These are phyloP conservation scores for Euzophera pinguis DNA, from an alignment of 2,888 invertebrate species.

Conservation along the genomic window DNA sequence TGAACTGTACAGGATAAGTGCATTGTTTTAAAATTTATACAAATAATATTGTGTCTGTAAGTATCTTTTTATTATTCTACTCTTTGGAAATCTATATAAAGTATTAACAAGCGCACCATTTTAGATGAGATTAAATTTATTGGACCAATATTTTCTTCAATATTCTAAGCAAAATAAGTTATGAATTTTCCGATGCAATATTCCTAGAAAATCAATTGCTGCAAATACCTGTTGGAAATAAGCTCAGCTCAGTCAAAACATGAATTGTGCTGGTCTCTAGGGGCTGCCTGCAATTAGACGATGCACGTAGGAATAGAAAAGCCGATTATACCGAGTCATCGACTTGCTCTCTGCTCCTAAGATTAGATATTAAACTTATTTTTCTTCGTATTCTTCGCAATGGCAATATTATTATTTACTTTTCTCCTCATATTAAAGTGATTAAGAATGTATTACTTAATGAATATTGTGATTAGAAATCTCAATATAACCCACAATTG, in stretches of 20 bases:
- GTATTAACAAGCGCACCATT: not conserved
- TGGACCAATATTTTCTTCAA: not conserved
- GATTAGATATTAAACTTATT: constrained; percentile 19
- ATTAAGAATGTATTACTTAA: not conserved
- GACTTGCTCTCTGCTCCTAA: constrained; percentile 21
- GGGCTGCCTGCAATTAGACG: constrained; percentile 20
- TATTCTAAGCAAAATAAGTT: not conserved
- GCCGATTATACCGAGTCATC: constrained; percentile 22
- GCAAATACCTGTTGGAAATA: constrained; percentile 1
- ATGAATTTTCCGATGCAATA: constrained; percentile 13
- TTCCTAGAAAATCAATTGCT: constrained; percentile 5
- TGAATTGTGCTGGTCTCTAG: not conserved
- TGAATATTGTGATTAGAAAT: too few species aligned
- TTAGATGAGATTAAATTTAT: not conserved
- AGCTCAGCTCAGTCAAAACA: constrained; percentile 4
- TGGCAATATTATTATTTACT: not conserved
- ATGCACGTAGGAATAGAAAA: constrained; percentile 21
- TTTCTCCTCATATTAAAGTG: not conserved
- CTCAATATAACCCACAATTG: too few species aligned
- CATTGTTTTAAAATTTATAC: too few species aligned
- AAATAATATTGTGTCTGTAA: too few species aligned
- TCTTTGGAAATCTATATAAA: too few species aligned
- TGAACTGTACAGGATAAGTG: too few species aligned
- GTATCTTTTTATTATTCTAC: too few species aligned
- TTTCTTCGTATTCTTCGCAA: constrained; percentile 5